Evolutionary conservation across 2,797 vertebrate species (phyloP).

Genomic region (Manis pentadactyla): DNA sequence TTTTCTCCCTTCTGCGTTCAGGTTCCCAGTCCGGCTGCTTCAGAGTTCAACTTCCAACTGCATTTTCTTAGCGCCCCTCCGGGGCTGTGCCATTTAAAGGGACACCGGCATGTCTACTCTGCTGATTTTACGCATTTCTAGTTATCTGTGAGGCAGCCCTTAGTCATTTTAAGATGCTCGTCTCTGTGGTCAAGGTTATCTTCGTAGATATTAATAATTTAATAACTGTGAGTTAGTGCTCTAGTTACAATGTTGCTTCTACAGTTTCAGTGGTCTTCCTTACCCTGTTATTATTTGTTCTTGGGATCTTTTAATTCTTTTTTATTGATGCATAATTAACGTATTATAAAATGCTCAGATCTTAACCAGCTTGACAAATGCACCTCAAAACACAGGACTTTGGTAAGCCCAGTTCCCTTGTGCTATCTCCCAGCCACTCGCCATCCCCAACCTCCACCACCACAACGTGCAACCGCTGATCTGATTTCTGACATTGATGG

Average conservation of each 20-base stretch:
- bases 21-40: background rate
- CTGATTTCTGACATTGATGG: background rate
- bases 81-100: background rate
- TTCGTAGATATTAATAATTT: background rate
- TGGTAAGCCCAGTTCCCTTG: background rate
- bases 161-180: background rate
- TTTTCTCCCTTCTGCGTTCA: background rate
- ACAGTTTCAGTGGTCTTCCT: background rate
- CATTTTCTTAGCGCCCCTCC: background rate
- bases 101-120: background rate
- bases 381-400: background rate
- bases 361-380: background rate
- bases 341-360: background rate
- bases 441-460: fast-evolving
- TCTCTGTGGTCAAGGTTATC: background rate
- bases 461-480: background rate
- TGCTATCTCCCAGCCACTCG: background rate
- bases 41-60: background rate
- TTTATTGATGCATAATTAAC: background rate
- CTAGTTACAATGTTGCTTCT: background rate
- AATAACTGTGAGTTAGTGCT: background rate
- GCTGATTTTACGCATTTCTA: background rate
- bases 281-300: background rate
- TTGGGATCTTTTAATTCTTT: background rate
- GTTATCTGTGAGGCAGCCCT: background rate